These are phyloP conservation scores for Furnarius figulus DNA, from an alignment of 2,113 vertebrate species.

Conservation along the genomic window DNA sequence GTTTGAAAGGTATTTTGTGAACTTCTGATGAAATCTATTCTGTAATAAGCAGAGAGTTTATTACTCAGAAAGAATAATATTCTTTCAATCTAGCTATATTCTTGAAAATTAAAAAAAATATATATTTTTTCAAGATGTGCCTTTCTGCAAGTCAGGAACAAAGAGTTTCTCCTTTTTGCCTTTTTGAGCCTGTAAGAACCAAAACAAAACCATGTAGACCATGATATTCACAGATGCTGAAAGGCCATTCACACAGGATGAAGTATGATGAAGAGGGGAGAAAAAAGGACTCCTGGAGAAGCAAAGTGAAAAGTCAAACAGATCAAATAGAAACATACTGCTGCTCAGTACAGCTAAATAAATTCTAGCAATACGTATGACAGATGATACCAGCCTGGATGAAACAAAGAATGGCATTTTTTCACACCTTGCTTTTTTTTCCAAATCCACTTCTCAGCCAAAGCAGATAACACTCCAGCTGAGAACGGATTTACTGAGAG, in stretches of 20 bases:
- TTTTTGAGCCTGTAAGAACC: background rate
- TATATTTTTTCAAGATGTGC: background rate
- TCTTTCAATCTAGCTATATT: background rate
- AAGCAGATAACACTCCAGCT: conserved; percentile 11
- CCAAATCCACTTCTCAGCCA: conserved; percentile 11
- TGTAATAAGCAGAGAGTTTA: background rate
- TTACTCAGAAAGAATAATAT: background rate
- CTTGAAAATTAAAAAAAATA: background rate
- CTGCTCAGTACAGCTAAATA: background rate
- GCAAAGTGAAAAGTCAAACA: background rate
- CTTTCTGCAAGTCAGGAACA: background rate
- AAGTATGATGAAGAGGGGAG: background rate
- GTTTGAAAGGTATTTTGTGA: background rate
- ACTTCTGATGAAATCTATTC: background rate
- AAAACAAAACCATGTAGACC: background rate
- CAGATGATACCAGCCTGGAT: background rate
- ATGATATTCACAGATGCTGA: background rate
- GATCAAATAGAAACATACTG: background rate
- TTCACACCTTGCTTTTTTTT: conserved; percentile 9
- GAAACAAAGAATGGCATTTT: conserved; percentile 12
- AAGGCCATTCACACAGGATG: background rate
- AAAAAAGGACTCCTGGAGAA: background rate
- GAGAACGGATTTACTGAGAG: background rate
- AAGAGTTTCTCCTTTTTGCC: background rate
- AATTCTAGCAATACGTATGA: background rate